Evolutionary conservation across 2,797 vertebrate species (phyloP).

Genomic region (Heteromormyrus szaboi): DNA sequence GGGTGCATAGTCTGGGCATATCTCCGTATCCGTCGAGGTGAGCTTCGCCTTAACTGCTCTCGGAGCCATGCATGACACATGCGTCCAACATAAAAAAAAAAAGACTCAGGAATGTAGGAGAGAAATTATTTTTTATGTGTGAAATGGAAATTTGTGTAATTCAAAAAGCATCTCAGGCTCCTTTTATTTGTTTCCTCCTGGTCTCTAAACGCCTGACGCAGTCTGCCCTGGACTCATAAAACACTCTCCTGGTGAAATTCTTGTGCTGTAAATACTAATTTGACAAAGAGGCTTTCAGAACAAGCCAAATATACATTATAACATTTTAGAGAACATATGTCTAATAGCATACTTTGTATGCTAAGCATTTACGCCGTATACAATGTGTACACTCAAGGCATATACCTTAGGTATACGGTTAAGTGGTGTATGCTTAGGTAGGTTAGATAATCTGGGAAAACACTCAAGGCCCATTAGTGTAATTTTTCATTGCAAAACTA

Average conservation of each 20-base stretch:
- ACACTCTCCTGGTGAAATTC: constrained; percentile 30
- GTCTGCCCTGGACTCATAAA: constrained; percentile 27
- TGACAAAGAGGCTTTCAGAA: constrained; percentile 29
- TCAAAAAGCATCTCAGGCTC: constrained; percentile 23
- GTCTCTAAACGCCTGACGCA: constrained; percentile 30
- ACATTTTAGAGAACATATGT: constrained; percentile 33
- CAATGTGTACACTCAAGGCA: constrained; percentile 27
- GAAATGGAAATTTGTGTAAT: constrained; percentile 17
- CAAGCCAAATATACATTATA: constrained; percentile 21
- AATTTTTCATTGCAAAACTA: constrained; percentile 33
- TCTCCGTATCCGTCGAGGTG: constrained; percentile 34
- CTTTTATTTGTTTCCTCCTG: constrained; percentile 31
- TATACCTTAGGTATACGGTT: constrained; percentile 21
- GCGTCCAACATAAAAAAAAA: constrained; percentile 17
- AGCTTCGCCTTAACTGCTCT: constrained; percentile 38
- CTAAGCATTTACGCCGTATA: neutral
- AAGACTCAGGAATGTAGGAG: constrained; percentile 10
- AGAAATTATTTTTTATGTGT: constrained; percentile 12
- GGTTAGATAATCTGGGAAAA: constrained; percentile 5
- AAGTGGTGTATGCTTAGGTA: neutral
- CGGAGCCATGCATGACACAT: neutral
- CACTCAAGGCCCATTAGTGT: constrained; percentile 28
- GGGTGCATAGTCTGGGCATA: constrained; percentile 40
- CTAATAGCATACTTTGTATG: constrained; percentile 18
- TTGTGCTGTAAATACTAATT: constrained; percentile 40